phyloP scores from a whole-genome alignment of 2,113 vertebrate species.

The Misgurnus mizolepis region DNA sequence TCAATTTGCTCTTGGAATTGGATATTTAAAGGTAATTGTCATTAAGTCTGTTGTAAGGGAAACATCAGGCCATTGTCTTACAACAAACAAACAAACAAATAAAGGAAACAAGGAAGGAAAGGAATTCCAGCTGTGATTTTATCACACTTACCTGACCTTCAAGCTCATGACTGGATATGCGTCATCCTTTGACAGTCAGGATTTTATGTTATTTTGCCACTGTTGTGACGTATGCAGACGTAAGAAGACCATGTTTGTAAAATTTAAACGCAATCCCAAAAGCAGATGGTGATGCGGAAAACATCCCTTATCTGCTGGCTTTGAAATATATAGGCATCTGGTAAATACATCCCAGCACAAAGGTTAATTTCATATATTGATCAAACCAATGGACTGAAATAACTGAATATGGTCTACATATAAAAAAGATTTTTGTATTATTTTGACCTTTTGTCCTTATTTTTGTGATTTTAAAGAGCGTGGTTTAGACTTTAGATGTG shows the following conservation, averaged over 20 bases:
- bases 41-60: not conserved
- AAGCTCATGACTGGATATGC: not conserved
- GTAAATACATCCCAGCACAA: too few species aligned
- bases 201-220: not conserved
- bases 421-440: not conserved
- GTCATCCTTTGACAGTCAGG: not conserved
- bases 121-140: not conserved
- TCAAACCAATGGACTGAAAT: too few species aligned
- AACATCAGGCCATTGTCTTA: not conserved
- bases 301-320: too few species aligned
- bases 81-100: not conserved
- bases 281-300: not conserved
- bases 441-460: not conserved
- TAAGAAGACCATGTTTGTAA: not conserved
- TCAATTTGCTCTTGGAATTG: not conserved
- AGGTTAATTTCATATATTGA: too few species aligned
- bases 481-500: not conserved
- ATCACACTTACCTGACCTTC: not conserved
- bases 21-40: not conserved
- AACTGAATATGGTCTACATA: too few species aligned
- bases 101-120: not conserved
- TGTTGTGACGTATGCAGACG: not conserved
- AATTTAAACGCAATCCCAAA: not conserved
- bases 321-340: too few species aligned
- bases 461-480: not conserved